phyloP scores from a whole-genome alignment of 2,888 invertebrate genomes.

The Lasioglossum morio region DNA sequence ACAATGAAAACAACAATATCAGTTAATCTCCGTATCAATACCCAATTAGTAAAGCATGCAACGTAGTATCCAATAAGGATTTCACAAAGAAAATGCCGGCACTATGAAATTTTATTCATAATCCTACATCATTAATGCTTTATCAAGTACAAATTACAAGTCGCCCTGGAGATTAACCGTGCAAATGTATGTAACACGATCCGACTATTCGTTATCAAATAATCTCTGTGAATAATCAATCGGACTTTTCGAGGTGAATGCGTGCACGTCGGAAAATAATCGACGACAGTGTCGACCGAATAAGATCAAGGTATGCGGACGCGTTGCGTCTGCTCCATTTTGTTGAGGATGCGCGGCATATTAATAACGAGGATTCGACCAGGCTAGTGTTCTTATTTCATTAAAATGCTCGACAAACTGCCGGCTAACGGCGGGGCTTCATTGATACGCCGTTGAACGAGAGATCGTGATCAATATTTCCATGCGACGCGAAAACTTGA shows the following conservation, averaged over 20 bases:
- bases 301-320: not conserved
- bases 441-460: slow-evolving; percentile 23
- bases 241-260: not conserved
- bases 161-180: not conserved
- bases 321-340: slow-evolving; percentile 17
- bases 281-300: not conserved
- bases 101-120: not conserved
- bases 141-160: not conserved
- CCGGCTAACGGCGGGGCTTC: slow-evolving; percentile 19
- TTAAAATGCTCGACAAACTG: slow-evolving; percentile 38
- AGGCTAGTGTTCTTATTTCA: slow-evolving; percentile 18
- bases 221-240: not conserved
- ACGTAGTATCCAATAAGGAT: not conserved
- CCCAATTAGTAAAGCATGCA: not conserved
- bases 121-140: not conserved
- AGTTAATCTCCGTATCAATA: too few species aligned
- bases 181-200: not conserved
- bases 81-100: not conserved
- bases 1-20: too few species aligned
- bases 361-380: slow-evolving; percentile 33
- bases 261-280: not conserved
- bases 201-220: not conserved
- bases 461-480: slow-evolving; percentile 56
- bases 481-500: slow-evolving; percentile 55
- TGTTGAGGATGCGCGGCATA: slow-evolving; percentile 14